phyloP scores from a whole-genome alignment of 2,888 invertebrate genomes.

The Lasius platythorax region DNA sequence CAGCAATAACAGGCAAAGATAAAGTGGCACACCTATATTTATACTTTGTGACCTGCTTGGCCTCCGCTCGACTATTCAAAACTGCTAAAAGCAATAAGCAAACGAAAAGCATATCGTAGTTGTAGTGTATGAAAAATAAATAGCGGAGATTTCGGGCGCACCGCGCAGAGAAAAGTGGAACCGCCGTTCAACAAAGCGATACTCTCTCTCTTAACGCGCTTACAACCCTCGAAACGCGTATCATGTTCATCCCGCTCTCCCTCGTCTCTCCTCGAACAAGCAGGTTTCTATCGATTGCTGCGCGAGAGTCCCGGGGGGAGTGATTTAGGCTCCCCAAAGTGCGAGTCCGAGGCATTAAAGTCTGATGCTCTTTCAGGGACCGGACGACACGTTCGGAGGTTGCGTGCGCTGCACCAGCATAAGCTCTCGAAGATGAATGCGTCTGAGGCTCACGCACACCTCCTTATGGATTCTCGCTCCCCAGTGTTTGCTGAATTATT shows the following conservation, averaged over 20 bases:
- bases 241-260: neutral
- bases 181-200: constrained; percentile 22
- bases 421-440: constrained; percentile 63
- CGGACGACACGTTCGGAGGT: constrained; percentile 32
- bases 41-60: neutral
- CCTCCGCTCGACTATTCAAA: neutral
- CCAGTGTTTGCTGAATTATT: constrained; percentile 52
- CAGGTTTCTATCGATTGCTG: constrained; percentile 73
- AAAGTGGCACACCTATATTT: neutral
- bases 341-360: constrained; percentile 60
- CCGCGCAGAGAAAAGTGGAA: constrained; percentile 22
- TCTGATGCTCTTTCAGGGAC: constrained; percentile 57
- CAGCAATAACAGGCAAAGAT: neutral
- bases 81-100: neutral
- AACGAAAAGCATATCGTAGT: neutral
- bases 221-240: constrained; percentile 46
- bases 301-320: constrained; percentile 48
- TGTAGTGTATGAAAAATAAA: constrained; percentile 23
- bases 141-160: neutral
- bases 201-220: constrained; percentile 3
- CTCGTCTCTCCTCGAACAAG: constrained; percentile 46
- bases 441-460: constrained; percentile 46
- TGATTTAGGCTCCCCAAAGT: constrained; percentile 67
- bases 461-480: neutral
- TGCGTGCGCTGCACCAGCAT: constrained; percentile 47